phyloP scores from a whole-genome alignment of 2,888 invertebrate genomes.

The Prenolepis imparis region DNA sequence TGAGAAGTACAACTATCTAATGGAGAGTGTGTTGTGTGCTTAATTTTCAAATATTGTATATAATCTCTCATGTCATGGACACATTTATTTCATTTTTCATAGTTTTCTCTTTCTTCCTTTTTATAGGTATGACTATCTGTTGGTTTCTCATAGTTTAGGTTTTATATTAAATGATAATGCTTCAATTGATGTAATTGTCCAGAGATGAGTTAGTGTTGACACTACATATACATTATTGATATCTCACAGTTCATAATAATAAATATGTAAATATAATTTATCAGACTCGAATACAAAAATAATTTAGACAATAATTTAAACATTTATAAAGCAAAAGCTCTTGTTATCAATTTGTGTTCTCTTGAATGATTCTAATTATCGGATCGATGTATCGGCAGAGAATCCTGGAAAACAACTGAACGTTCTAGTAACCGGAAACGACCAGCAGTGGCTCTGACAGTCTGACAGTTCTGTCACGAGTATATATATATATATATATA shows the following conservation, averaged over 20 bases:
- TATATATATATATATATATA: too few species aligned
- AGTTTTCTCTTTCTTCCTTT: not conserved
- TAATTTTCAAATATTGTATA: constrained; percentile 11
- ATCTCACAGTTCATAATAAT: not conserved
- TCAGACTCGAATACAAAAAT: not conserved
- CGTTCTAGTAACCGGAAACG: not conserved
- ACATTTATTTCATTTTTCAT: not conserved
- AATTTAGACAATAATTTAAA: not conserved
- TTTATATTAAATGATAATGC: not conserved
- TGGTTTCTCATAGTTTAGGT: not conserved
- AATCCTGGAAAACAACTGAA: not conserved
- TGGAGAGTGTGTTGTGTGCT: not conserved
- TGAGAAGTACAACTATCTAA: not conserved
- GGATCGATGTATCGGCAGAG: not conserved
- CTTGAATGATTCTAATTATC: not conserved
- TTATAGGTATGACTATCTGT: not conserved
- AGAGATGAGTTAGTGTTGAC: not conserved
- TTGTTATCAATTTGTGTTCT: not conserved
- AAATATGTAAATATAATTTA: not conserved
- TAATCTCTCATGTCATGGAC: not conserved
- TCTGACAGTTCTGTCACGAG: too few species aligned
- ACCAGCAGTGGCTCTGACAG: not conserved
- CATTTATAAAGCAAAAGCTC: not conserved
- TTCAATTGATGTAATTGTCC: not conserved
- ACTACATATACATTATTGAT: not conserved